Evolutionary conservation across 2,888 invertebrate species (phyloP).

Genomic region (Drosophila dives): DNA sequence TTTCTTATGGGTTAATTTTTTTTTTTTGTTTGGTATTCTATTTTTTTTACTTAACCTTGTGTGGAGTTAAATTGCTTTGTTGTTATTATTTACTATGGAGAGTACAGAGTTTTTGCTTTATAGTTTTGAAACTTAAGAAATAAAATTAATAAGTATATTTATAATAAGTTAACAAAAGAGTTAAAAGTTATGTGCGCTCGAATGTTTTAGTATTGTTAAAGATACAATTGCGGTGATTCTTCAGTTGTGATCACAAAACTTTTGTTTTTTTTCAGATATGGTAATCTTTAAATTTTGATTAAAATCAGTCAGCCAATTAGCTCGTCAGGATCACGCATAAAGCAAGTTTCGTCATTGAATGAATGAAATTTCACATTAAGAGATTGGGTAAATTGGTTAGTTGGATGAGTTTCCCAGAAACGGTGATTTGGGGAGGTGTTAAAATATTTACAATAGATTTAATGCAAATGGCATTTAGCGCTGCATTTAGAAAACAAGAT

Average conservation of each 20-base stretch:
- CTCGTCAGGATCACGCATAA: conserved; percentile 57
- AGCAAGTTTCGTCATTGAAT: conserved; percentile 38
- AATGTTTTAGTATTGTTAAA: conserved; percentile 34
- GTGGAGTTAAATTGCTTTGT: conserved; percentile 73
- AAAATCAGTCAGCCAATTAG: conserved; percentile 30
- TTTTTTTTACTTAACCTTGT: conserved; percentile 71
- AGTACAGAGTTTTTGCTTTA: conserved; percentile 65
- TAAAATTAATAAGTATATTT: conserved; percentile 39
- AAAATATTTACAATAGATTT: conserved; percentile 67
- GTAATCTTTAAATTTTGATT: conserved; percentile 16
- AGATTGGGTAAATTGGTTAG: conserved; percentile 41
- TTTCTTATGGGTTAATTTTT: neutral
- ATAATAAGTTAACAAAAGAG: conserved; percentile 34
- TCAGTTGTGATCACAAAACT: conserved; percentile 51
- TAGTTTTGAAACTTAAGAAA: conserved; percentile 35
- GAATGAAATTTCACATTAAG: conserved; percentile 51
- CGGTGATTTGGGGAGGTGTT: conserved; percentile 30
- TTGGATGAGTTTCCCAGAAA: conserved; percentile 34
- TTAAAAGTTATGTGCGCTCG: conserved; percentile 53
- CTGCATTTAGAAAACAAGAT: conserved; percentile 41
- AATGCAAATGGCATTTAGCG: conserved; percentile 53
- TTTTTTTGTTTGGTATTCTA: conserved; percentile 1
- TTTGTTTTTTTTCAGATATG: neutral
- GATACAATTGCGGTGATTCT: conserved; percentile 37
- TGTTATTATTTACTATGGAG: conserved; percentile 69